A percentile compares a stretch with the other conserved stretches of the same genome.
Evolutionary conservation across 1,140 invertebrate genomes (phyloP).

Genomic region (Achatina immaculata): DNA sequence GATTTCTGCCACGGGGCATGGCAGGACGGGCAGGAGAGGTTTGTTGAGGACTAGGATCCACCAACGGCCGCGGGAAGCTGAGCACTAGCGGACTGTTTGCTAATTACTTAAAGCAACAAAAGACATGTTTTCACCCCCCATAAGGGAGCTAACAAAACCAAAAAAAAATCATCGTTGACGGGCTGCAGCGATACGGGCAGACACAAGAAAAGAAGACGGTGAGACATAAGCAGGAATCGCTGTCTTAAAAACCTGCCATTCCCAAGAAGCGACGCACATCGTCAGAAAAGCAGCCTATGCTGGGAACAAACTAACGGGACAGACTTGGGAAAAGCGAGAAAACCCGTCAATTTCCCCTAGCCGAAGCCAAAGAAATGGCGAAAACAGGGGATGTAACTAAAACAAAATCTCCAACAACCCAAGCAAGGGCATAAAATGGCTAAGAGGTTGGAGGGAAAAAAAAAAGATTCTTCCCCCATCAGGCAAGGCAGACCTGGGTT

Average conservation of each 20-base stretch:
- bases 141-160: neutral
- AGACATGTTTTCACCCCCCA: constrained; percentile 6
- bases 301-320: too few species aligned
- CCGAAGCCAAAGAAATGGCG: too few species aligned
- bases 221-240: neutral
- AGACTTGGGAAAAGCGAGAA: too few species aligned
- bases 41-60: neutral
- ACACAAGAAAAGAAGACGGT: neutral
- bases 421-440: constrained; percentile 2
- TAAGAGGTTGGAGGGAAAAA: neutral
- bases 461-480: neutral
- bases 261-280: neutral
- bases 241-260: neutral
- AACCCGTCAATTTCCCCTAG: too few species aligned
- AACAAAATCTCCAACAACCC: too few species aligned
- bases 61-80: neutral
- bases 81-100: neutral
- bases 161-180: neutral
- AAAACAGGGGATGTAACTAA: too few species aligned
- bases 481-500: neutral
- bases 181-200: neutral
- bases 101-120: constrained; percentile 26
- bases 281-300: neutral
- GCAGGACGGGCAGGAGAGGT: too few species aligned
- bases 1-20: neutral